These are phyloP conservation scores for Drosophila triauraria DNA, from an alignment of 1,140 invertebrate species.

Conservation along the genomic window DNA sequence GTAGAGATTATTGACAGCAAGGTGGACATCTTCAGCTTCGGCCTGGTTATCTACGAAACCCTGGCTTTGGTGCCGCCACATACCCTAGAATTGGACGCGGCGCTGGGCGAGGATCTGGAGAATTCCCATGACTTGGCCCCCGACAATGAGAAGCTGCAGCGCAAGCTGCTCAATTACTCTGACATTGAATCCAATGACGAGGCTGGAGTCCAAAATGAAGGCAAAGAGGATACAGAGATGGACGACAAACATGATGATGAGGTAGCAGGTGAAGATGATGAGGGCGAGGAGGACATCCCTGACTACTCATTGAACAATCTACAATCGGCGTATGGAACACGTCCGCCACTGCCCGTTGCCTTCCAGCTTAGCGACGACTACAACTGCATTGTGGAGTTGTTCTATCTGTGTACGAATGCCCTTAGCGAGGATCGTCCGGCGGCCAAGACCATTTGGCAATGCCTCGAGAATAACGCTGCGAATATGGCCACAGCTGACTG, in stretches of 20 bases:
- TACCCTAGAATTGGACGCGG: slow-evolving; percentile 83
- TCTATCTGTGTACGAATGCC: slow-evolving; percentile 90
- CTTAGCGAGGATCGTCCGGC: slow-evolving; percentile 87
- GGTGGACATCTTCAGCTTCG: slow-evolving; percentile 93
- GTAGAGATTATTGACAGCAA: slow-evolving; percentile 88
- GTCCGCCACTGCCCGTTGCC: slow-evolving; percentile 89
- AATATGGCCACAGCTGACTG: slow-evolving; percentile 26
- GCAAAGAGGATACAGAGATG: slow-evolving; percentile 3
- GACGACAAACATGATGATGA: not conserved
- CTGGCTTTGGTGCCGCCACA: slow-evolving; percentile 90
- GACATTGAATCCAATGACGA: not conserved
- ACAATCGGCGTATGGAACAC: slow-evolving; percentile 86
- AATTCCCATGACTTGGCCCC: slow-evolving; percentile 24
- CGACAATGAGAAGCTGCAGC: slow-evolving; percentile 24
- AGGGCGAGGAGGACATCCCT: slow-evolving; percentile 51
- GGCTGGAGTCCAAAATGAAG: not conserved
- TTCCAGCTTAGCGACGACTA: slow-evolving; percentile 88
- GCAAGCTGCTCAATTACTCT: slow-evolving; percentile 30
- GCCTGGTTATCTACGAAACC: slow-evolving; percentile 93
- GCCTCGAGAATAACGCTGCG: slow-evolving; percentile 64
- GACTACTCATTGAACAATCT: slow-evolving; percentile 39
- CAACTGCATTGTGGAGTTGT: slow-evolving; percentile 88
- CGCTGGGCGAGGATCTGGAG: slow-evolving; percentile 77
- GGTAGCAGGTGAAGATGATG: slow-evolving; percentile 26
- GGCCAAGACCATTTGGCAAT: slow-evolving; percentile 85